A percentile compares a stretch with the other conserved stretches of the same genome.
These are phyloP conservation scores for Porites evermanni DNA, from an alignment of 92 coral and sea anemone species.

Conservation along the genomic window DNA sequence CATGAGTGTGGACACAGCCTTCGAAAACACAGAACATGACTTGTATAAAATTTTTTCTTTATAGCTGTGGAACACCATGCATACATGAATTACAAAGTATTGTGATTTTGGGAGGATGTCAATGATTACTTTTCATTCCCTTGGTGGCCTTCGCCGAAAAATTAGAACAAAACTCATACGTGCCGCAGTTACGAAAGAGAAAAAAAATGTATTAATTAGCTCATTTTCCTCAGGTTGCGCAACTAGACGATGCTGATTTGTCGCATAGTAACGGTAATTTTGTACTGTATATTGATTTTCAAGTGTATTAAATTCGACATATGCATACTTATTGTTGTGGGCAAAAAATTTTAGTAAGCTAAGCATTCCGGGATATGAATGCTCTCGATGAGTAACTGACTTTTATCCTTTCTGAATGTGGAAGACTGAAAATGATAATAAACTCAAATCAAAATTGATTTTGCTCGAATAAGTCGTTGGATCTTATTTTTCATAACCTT, in stretches of 20 bases:
- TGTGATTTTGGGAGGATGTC: background rate
- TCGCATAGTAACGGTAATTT: no score
- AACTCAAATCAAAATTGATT: background rate
- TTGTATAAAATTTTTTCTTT: background rate
- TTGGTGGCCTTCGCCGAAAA: background rate
- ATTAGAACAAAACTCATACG: no score
- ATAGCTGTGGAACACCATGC: no score
- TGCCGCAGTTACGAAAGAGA: background rate
- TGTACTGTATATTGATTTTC: background rate
- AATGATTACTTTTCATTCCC: no score
- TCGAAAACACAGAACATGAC: background rate
- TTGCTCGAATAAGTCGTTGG: background rate
- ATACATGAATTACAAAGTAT: background rate
- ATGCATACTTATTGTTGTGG: background rate
- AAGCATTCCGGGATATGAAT: background rate
- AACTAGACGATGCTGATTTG: background rate
- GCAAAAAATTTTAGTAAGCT: background rate
- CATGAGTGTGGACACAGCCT: background rate
- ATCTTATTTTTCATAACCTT: slow-evolving; percentile 1
- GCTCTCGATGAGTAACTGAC: background rate
- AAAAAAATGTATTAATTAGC: background rate
- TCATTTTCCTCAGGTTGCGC: background rate
- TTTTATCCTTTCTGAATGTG: no score
- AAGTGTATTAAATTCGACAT: background rate
- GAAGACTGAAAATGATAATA: no score